Conservation (phyloP, 2,888 invertebrate species). For the Amphipyra berbera region DNA sequence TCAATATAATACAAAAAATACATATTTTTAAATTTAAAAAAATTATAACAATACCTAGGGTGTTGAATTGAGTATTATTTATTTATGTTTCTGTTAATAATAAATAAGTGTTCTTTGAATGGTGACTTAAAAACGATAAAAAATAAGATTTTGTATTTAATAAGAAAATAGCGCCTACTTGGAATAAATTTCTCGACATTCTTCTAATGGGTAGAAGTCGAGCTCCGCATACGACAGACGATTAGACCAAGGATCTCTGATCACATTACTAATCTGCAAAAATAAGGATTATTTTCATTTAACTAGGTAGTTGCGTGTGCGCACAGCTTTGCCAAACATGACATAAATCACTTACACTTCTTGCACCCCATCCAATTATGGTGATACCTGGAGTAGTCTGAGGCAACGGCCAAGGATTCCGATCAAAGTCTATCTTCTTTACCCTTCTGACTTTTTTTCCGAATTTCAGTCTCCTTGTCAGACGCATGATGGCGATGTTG, state of each 20-base stretch:
- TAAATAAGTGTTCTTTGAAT: no score
- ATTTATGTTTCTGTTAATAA: no score
- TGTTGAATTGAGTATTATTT: no score
- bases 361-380: slow-evolving; percentile 81
- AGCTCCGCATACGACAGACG: slow-evolving; percentile 68
- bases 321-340: no score
- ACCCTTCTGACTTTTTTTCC: slow-evolving; percentile 53
- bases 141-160: neutral
- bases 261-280: slow-evolving; percentile 66
- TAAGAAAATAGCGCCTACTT: slow-evolving; percentile 66
- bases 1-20: no score
- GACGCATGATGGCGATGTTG: slow-evolving; percentile 76
- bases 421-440: slow-evolving; percentile 77
- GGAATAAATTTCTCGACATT: slow-evolving; percentile 77
- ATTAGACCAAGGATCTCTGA: slow-evolving; percentile 66
- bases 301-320: no score
- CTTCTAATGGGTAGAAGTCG: slow-evolving; percentile 70
- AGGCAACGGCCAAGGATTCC: slow-evolving; percentile 58
- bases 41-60: no score
- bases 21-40: no score
- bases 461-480: slow-evolving; percentile 66
- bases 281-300: neutral
- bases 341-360: slow-evolving; percentile 64
- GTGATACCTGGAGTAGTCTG: slow-evolving; percentile 69
- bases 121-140: neutral